Conservation (phyloP, 2,797 vertebrate species). For the Falco biarmicus region DNA sequence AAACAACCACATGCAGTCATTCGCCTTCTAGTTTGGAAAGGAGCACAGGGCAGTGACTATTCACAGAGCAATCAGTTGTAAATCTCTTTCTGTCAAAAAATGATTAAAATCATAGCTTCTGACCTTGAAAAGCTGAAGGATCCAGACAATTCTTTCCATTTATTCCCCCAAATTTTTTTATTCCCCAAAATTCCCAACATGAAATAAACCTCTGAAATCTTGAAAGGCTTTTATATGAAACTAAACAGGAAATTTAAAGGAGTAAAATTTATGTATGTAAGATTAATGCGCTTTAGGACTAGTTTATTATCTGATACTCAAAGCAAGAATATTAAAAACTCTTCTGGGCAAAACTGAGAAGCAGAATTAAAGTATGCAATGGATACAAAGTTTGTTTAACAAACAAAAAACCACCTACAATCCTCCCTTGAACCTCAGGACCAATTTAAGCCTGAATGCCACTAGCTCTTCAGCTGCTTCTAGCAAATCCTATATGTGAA, state of each 20-base stretch:
- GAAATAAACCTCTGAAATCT: background rate
- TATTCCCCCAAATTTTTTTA: too few relatives aligned
- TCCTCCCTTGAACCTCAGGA: background rate
- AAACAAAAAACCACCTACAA: background rate
- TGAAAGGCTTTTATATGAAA: background rate
- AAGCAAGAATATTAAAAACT: background rate
- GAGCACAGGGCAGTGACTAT: background rate
- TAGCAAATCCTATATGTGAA: background rate
- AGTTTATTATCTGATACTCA: background rate
- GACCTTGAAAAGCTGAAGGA: background rate
- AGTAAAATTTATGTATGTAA: background rate
- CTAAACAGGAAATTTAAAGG: background rate
- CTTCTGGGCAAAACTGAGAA: background rate
- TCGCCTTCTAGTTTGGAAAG: background rate
- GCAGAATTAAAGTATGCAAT: background rate
- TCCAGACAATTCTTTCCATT: background rate
- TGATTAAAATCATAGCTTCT: background rate
- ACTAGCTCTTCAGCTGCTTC: background rate
- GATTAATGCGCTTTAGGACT: background rate
- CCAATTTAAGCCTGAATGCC: background rate
- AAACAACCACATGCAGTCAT: background rate
- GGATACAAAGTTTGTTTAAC: background rate
- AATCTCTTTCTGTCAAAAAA: background rate
- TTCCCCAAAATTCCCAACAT: background rate
- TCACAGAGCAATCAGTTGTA: background rate